Evolutionary conservation across 1,140 invertebrate species (phyloP).

Genomic region (Hermetia illucens): DNA sequence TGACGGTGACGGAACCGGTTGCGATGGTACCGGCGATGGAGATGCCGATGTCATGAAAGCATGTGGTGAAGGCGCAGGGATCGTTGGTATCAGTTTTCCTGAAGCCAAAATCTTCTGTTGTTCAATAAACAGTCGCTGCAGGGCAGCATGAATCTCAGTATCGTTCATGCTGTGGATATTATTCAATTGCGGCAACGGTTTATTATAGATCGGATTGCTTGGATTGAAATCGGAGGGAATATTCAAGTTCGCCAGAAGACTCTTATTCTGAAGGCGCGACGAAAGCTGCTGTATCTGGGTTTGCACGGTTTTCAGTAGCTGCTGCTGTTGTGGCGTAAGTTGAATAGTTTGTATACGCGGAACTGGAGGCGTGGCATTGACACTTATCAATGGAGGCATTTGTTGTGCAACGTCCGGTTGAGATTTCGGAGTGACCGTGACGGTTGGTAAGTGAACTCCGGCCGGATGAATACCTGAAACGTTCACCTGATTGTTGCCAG

Average conservation of each 20-base stretch:
- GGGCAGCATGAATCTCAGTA: constrained; percentile 29
- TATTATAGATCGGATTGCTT: constrained; percentile 18
- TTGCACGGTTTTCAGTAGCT: constrained; percentile 42
- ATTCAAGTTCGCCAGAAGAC: constrained; percentile 17
- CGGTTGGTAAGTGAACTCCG: too few species aligned
- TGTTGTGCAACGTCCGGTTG: neutral
- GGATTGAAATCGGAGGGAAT: constrained; percentile 20
- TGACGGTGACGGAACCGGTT: constrained; percentile 13
- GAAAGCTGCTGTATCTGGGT: constrained; percentile 41
- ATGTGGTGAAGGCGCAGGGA: constrained; percentile 21
- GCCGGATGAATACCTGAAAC: too few species aligned
- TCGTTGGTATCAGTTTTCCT: constrained; percentile 44
- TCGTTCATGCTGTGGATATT: constrained; percentile 19
- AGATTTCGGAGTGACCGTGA: neutral
- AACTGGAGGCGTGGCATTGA: constrained; percentile 16
- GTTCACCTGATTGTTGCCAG: too few species aligned
- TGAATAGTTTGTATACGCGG: constrained; percentile 42
- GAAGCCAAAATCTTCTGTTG: constrained; percentile 46
- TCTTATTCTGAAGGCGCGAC: constrained; percentile 30
- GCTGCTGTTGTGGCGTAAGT: constrained; percentile 43
- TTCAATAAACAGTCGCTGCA: constrained; percentile 40
- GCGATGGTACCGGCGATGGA: constrained; percentile 8
- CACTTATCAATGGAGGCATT: constrained; percentile 6
- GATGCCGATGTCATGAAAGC: constrained; percentile 8
- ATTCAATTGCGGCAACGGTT: constrained; percentile 11